Percentiles rank a stretch among this genome's conserved stretches.
These are phyloP conservation scores for Strigops habroptila DNA, from an alignment of 2,113 vertebrate genomes.

Conservation along the genomic window DNA sequence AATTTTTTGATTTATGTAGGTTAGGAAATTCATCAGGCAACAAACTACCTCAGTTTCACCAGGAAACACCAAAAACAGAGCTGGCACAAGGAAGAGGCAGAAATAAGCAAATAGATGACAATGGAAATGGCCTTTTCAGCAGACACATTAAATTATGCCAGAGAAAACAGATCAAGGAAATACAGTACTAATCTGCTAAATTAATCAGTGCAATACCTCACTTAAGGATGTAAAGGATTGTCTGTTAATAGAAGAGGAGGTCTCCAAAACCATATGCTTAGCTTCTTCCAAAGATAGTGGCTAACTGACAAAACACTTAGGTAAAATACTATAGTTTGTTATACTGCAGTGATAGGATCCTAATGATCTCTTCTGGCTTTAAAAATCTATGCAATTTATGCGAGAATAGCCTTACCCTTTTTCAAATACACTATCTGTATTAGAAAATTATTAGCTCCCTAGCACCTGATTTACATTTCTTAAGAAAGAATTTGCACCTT, in stretches of 20 bases:
- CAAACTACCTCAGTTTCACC: not conserved
- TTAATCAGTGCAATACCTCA: not conserved
- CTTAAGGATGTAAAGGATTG: not conserved
- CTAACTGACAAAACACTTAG: not conserved
- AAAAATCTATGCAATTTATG: not conserved
- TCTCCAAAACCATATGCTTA: not conserved
- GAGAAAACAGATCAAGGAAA: conserved; percentile 3
- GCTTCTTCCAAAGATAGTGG: not conserved
- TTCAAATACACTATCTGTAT: not conserved
- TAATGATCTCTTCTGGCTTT: not conserved
- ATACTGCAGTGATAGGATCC: not conserved
- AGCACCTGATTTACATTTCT: not conserved
- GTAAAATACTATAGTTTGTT: not conserved
- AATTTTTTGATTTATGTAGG: not conserved
- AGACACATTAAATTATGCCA: not conserved
- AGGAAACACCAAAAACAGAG: not conserved
- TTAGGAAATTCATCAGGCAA: not conserved
- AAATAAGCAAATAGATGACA: not conserved
- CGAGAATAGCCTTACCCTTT: not conserved
- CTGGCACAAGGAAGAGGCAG: not conserved
- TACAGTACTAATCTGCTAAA: not conserved
- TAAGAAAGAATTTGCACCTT: not conserved
- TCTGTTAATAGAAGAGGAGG: not conserved
- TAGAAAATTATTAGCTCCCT: not conserved
- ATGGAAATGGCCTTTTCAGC: not conserved